Percentiles rank a stretch among this genome's conserved stretches.
Conservation (phyloP, 2,888 invertebrate genomes). For the Mesodorylaimus sp. region DNA sequence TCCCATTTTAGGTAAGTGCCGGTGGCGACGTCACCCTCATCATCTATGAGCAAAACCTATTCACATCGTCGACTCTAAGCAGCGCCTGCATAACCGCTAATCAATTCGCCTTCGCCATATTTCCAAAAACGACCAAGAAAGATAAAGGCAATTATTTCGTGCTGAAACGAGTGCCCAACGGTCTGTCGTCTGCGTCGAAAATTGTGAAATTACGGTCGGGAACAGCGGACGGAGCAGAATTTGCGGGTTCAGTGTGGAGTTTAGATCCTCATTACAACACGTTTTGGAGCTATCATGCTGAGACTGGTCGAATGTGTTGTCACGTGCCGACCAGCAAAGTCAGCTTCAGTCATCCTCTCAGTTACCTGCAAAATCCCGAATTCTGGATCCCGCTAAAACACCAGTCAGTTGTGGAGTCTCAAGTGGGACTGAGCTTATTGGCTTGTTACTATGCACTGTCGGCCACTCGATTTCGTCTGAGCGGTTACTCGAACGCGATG, state of each 20-base stretch:
- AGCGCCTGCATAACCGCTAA: conserved; percentile 10
- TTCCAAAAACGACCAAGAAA: not conserved
- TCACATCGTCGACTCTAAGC: conserved; percentile 18
- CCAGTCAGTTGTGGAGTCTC: conserved; percentile 12
- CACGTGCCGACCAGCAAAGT: not conserved
- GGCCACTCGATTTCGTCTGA: not conserved
- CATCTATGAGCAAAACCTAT: conserved; percentile 19
- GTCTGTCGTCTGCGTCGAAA: not conserved
- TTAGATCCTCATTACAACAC: conserved; percentile 80
- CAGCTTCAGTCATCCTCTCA: no score
- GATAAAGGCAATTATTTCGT: not conserved
- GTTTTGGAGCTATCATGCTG: conserved; percentile 58
- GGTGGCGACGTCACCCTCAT: conserved; percentile 84
- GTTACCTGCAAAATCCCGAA: conserved; percentile 15
- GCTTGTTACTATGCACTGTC: conserved; percentile 14
- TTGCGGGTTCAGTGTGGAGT: conserved; percentile 11
- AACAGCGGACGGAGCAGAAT: not conserved
- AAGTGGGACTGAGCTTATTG: conserved; percentile 16
- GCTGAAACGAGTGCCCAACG: not conserved
- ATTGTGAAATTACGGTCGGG: not conserved
- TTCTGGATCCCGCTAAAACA: conserved; percentile 15
- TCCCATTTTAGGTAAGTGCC: conserved; percentile 80
- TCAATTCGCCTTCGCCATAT: not conserved
- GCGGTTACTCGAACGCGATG: not conserved
- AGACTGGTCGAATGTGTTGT: conserved; percentile 16